Evolutionary conservation across 2,888 invertebrate species (phyloP).

Genomic region (Frankliniella fusca): DNA sequence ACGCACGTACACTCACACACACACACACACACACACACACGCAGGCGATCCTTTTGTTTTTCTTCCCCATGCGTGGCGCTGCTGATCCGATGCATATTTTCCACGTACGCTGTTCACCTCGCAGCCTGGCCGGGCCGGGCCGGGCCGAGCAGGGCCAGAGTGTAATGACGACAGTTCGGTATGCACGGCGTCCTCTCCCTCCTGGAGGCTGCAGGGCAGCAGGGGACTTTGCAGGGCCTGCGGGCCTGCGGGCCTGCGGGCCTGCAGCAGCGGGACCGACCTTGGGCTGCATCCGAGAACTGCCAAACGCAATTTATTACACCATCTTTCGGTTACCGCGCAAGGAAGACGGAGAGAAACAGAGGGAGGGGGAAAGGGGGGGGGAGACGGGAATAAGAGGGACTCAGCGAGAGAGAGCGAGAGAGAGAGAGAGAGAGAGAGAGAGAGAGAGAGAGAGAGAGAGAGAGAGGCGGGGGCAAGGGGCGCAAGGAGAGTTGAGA

Average conservation of each 20-base stretch:
- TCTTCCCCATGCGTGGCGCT: neutral
- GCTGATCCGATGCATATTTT: slow-evolving; percentile 18
- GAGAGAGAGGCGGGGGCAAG: neutral
- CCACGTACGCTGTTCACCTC: slow-evolving; percentile 10
- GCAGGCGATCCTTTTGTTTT: too few relatives aligned
- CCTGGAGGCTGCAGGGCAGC: neutral
- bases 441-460: neutral
- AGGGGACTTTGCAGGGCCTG: neutral
- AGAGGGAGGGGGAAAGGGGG: neutral
- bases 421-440: slow-evolving; percentile 14
- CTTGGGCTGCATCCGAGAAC: slow-evolving; percentile 24
- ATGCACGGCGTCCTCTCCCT: neutral
- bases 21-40: neutral
- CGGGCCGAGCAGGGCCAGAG: neutral
- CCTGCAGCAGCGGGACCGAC: neutral
- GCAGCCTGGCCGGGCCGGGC: neutral
- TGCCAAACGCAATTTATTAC: slow-evolving; percentile 24
- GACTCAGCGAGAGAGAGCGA: neutral
- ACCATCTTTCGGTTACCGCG: slow-evolving; percentile 15
- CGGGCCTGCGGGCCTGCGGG: neutral
- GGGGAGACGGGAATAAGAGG: neutral
- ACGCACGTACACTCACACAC: neutral
- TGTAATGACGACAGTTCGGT: slow-evolving; percentile 20
- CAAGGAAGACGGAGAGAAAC: neutral
- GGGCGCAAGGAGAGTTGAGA: neutral